These are phyloP conservation scores for Maniola jurtina DNA, from an alignment of 1,140 invertebrate species.

Conservation along the genomic window DNA sequence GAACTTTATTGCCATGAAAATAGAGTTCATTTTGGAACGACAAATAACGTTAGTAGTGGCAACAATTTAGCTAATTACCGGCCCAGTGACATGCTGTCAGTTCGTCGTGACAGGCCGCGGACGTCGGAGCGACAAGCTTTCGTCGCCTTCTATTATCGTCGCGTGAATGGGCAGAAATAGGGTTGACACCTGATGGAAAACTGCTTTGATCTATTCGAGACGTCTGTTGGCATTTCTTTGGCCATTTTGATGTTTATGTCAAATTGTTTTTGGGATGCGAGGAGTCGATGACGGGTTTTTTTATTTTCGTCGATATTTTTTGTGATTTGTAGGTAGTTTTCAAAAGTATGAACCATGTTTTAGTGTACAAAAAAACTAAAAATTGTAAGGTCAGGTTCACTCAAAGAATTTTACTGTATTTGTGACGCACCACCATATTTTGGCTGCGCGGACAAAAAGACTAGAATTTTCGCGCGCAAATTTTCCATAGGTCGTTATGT, in stretches of 20 bases:
- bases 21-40: conserved; percentile 30
- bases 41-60: conserved; percentile 19
- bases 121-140: conserved; percentile 54
- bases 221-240: conserved; percentile 11
- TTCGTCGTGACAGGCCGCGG: conserved; percentile 46
- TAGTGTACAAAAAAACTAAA: too few relatives aligned
- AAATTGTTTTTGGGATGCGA: conserved; percentile 11
- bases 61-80: conserved; percentile 63
- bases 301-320: too few relatives aligned
- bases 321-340: too few relatives aligned
- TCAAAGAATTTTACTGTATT: too few relatives aligned
- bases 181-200: conserved; percentile 27
- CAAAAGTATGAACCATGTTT: too few relatives aligned
- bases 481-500: too few relatives aligned
- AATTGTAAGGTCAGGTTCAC: too few relatives aligned
- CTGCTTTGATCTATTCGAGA: conserved; percentile 31
- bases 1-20: conserved; percentile 9
- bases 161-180: conserved; percentile 41
- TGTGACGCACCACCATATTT: too few relatives aligned
- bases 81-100: conserved; percentile 46
- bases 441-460: too few relatives aligned
- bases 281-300: too few relatives aligned
- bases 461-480: too few relatives aligned
- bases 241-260: conserved; percentile 11
- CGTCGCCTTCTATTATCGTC: conserved; percentile 49